phyloP scores from a whole-genome alignment of 2,797 vertebrate species.

The Halcyon smyrnensis region DNA sequence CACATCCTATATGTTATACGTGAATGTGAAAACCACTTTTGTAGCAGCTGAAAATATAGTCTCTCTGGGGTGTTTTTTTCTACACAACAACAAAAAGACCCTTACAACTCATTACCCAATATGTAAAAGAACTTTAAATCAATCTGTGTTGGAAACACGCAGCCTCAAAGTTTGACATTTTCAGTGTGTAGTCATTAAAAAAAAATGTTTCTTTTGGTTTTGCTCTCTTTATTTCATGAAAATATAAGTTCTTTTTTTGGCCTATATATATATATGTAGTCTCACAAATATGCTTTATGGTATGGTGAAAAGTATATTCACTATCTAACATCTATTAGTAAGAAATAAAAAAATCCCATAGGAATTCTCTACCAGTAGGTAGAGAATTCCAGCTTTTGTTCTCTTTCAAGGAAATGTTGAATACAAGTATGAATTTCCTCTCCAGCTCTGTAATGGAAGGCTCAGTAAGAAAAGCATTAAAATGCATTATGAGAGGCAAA shows the following conservation, averaged over 20 bases:
- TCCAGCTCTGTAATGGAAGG: not conserved
- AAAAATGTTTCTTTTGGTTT: not conserved
- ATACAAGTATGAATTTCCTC: not conserved
- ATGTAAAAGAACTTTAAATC: not conserved
- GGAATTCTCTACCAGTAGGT: not conserved
- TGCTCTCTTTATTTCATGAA: not conserved
- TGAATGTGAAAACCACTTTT: not conserved
- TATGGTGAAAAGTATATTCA: not conserved
- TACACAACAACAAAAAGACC: not conserved
- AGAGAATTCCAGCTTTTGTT: not conserved
- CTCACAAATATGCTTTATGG: not conserved
- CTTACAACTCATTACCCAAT: not conserved
- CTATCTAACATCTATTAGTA: not conserved
- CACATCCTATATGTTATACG: not conserved
- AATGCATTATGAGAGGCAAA: slow-evolving; percentile 6
- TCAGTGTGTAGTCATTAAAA: not conserved
- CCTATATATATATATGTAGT: not conserved
- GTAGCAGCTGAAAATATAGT: not conserved
- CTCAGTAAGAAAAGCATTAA: slow-evolving; percentile 8
- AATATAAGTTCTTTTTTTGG: not conserved
- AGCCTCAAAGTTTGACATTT: not conserved
- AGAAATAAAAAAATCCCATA: not conserved
- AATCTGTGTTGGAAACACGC: not conserved
- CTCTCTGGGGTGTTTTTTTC: not conserved
- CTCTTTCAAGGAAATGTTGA: not conserved